Evolutionary conservation across 2,797 vertebrate species (phyloP).

Genomic region (Bradypodion ventrale): DNA sequence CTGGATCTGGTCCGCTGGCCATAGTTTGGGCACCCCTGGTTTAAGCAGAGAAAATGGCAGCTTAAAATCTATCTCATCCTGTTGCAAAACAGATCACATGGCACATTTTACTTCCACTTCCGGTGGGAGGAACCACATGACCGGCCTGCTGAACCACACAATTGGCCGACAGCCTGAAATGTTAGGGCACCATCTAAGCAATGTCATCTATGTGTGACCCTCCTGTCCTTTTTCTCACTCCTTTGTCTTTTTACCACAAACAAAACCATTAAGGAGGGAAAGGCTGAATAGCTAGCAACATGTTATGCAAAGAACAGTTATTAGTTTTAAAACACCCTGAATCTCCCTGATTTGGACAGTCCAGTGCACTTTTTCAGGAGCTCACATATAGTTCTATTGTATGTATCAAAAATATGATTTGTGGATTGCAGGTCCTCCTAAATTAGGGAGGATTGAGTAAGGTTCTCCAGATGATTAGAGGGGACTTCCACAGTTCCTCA

Average conservation of each 20-base stretch:
- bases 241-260: conserved; percentile 1
- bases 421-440: background rate
- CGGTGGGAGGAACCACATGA: too few relatives aligned
- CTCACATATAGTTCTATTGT: background rate
- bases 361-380: background rate
- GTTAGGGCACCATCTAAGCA: too few relatives aligned
- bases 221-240: background rate
- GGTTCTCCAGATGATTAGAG: too few relatives aligned
- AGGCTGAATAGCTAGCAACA: background rate
- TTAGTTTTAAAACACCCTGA: background rate
- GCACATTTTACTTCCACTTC: too few relatives aligned
- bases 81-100: too few relatives aligned
- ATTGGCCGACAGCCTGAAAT: too few relatives aligned
- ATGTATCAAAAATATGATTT: background rate
- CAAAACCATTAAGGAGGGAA: background rate
- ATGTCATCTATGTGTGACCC: background rate
- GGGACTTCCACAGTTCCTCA: too few relatives aligned
- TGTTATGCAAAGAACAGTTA: background rate
- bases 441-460: background rate
- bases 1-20: too few relatives aligned
- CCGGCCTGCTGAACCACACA: too few relatives aligned
- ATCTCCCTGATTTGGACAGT: background rate
- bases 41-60: too few relatives aligned
- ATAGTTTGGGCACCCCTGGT: too few relatives aligned
- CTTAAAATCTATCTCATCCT: too few relatives aligned